Conservation (phyloP, 2,113 vertebrate species). For the Ammodytes dubius region DNA sequence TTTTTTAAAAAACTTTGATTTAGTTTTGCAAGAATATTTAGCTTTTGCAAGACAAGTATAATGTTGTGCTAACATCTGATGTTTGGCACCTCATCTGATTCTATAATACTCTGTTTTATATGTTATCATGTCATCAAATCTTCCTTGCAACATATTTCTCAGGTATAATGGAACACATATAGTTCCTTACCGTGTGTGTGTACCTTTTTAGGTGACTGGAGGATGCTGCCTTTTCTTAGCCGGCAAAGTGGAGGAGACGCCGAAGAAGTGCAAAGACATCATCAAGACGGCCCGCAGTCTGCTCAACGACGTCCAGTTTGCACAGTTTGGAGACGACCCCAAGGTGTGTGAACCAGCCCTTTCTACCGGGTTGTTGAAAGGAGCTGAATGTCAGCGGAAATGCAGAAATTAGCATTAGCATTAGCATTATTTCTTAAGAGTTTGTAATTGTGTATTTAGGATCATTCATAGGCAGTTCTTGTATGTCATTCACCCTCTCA, state of each 20-base stretch:
- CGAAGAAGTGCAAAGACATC: constrained; percentile 27
- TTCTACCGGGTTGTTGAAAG: not conserved
- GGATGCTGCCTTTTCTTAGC: constrained; percentile 20
- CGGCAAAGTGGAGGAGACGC: constrained; percentile 25
- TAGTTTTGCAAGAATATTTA: too few species aligned
- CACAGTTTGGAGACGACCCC: constrained; percentile 16
- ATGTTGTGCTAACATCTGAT: too few species aligned
- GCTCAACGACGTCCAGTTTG: constrained; percentile 28
- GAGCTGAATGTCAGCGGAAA: not conserved
- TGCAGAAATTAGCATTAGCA: not conserved
- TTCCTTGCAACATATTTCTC: not conserved
- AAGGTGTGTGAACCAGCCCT: constrained; percentile 19
- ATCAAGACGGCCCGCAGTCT: constrained; percentile 17
- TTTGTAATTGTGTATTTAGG: too few species aligned
- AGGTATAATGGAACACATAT: not conserved
- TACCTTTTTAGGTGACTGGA: not conserved
- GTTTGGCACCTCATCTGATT: not conserved
- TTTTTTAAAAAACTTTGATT: too few species aligned
- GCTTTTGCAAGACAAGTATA: too few species aligned
- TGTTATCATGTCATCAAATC: not conserved
- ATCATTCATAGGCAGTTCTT: too few species aligned
- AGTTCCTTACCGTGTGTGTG: not conserved
- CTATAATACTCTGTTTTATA: not conserved
- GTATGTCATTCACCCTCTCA: too few species aligned
- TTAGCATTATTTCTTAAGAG: not conserved